A percentile compares a stretch with the other conserved stretches of the same genome.
phyloP scores from a whole-genome alignment of 1,140 invertebrate species.

The Neodiprion virginianus region DNA sequence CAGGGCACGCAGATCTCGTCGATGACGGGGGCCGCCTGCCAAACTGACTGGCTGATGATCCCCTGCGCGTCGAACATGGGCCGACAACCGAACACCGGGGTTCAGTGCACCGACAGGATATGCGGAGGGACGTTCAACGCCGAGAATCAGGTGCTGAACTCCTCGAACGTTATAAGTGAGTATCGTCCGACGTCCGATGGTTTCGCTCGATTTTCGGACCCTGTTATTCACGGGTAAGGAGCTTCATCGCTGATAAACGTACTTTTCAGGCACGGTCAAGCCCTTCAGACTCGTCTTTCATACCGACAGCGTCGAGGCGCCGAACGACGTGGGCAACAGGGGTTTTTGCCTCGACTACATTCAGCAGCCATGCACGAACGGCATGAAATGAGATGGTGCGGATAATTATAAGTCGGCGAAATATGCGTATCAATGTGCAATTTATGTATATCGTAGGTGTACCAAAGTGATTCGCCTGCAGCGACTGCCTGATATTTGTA shows the following conservation, averaged over 20 bases:
- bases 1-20: slow-evolving; percentile 70
- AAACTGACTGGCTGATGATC: slow-evolving; percentile 78
- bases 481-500: too few relatives aligned
- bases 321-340: slow-evolving; percentile 74
- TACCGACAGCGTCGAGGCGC: slow-evolving; percentile 76
- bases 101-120: slow-evolving; percentile 72
- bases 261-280: slow-evolving; percentile 73
- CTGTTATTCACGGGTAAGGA: background rate
- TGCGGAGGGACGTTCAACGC: slow-evolving; percentile 76
- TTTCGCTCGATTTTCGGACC: too few relatives aligned
- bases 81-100: slow-evolving; percentile 60
- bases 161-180: slow-evolving; percentile 72
- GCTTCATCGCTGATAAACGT: slow-evolving; percentile 23
- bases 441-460: too few relatives aligned
- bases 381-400: background rate
- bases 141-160: slow-evolving; percentile 64
- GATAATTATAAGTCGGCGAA: too few relatives aligned
- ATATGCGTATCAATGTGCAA: too few relatives aligned
- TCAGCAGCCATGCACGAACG: slow-evolving; percentile 82
- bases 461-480: too few relatives aligned
- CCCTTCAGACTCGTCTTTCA: slow-evolving; percentile 82
- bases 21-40: slow-evolving; percentile 69
- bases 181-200: slow-evolving; percentile 27
- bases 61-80: slow-evolving; percentile 76
- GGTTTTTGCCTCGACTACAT: slow-evolving; percentile 85